Evolutionary conservation across 2,797 vertebrate species (phyloP), one percentile per base, ranked within the genome.

Genomic region (Gastrophryne carolinensis): DNA sequence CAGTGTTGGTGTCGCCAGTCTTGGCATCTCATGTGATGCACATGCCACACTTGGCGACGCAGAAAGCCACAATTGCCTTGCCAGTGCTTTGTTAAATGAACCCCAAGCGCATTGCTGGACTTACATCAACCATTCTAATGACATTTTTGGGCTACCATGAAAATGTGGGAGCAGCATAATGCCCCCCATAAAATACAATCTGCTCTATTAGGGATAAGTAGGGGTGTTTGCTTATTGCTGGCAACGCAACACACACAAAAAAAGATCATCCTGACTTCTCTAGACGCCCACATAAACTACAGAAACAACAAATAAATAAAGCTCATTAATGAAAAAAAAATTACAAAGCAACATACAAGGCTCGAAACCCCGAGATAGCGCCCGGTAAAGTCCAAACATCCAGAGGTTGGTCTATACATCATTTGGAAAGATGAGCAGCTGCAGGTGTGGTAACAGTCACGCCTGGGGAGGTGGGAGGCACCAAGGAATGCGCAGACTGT

Each of bases 161-260:
- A 63, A 41, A 34, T 69, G 66, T 26, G 35, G 57, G 65, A 54
- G 47, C 15, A 26, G 57, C n/a, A 47, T 57, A 21, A 41, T 32
- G 66, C 60, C 29, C 54, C 15, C 35, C 29, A 35, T 30, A 32
- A 21, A 11, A 57, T 41, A 34, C 71, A 53, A 61, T 23, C 17
- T 34, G 56, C 57, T 50, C 11, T 1, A 58, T 44, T 69, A 39
- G 75, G 65, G 61, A 10, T 39, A 47, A 19, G 32, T 32, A 24
- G 64, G 64, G 62, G 64, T 83, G 67, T 73, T 67, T 79, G 67
- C 81, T 80, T 78, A 57, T 7, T 63, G 66, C 78, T 78, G 57
- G 75, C 75, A 35, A 56, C 37, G 30, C 3, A 23, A 54, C 32
- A 72, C 11, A 3, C 53, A 76, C 17, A 13, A 60, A 64, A 76